These are phyloP conservation scores for Istiophorus platypterus DNA, from an alignment of 2,113 vertebrate species.

Conservation along the genomic window DNA sequence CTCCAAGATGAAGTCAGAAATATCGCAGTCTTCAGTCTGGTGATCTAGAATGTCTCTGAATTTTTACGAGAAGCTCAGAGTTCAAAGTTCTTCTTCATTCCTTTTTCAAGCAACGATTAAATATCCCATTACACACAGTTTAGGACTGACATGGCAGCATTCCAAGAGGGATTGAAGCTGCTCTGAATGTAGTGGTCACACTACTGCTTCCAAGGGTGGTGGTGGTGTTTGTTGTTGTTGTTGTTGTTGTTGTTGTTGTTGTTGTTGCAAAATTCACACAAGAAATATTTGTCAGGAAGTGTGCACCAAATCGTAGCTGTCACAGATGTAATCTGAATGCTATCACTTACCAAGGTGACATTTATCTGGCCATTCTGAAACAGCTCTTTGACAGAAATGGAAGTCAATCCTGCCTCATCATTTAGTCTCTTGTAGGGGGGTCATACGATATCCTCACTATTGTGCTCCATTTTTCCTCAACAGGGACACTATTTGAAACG, in stretches of 20 bases:
- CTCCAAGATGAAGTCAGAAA: not conserved
- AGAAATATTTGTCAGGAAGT: constrained; percentile 19
- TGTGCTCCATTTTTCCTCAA: constrained; percentile 56
- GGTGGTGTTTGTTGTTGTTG: not conserved
- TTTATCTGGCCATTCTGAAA: constrained; percentile 42
- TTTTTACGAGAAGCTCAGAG: constrained; percentile 2
- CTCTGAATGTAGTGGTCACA: not conserved
- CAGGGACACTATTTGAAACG: constrained; percentile 55
- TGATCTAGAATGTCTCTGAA: not conserved
- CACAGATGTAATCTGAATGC: constrained; percentile 36
- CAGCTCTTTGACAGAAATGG: constrained; percentile 47
- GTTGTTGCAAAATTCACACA: not conserved
- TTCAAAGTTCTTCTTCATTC: not conserved
- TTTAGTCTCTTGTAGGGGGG: constrained; percentile 68
- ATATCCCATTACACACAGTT: constrained; percentile 24
- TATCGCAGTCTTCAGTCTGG: not conserved
- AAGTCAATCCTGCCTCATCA: constrained; percentile 58
- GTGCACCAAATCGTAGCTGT: constrained; percentile 18
- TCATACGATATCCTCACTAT: constrained; percentile 64
- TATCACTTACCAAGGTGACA: constrained; percentile 31
- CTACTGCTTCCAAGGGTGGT: not conserved
- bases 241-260: not conserved
- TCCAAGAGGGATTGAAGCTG: constrained; percentile 2
- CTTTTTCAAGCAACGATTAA: not conserved
- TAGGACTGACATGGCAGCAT: not conserved